Evolutionary conservation across 1,140 invertebrate genomes (phyloP).

Genomic region (Lepidurus apus): DNA sequence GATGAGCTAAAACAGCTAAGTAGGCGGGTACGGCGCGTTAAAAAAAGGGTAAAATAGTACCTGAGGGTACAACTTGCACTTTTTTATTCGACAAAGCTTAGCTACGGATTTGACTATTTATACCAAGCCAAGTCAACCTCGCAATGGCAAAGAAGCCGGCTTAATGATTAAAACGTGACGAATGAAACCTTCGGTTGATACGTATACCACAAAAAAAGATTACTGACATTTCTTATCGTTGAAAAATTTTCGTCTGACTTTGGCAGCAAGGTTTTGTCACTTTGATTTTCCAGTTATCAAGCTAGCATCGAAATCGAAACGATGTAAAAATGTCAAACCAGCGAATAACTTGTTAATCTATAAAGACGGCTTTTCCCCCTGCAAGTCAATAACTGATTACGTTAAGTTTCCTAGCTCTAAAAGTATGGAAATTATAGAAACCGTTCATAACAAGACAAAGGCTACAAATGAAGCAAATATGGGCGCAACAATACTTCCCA

Average conservation of each 20-base stretch:
- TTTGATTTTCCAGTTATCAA: not conserved
- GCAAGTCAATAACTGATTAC: no score
- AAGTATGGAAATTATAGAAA: not conserved
- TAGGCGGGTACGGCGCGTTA: no score
- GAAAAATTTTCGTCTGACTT: no score
- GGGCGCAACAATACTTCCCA: not conserved
- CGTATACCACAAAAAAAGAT: not conserved
- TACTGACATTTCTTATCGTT: not conserved
- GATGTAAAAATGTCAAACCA: no score
- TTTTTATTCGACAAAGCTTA: not conserved
- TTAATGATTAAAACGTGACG: constrained; percentile 15
- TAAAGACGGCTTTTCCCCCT: no score
- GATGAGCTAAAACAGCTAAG: no score
- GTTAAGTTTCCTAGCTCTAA: not conserved
- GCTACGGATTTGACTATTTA: not conserved
- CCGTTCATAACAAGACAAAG: not conserved
- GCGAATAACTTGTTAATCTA: no score
- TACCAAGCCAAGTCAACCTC: not conserved
- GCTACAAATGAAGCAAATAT: not conserved
- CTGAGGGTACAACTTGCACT: no score
- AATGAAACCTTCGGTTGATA: not conserved
- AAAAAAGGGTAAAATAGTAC: no score
- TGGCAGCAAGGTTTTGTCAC: not conserved
- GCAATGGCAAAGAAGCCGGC: not conserved
- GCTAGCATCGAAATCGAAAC: no score